A percentile compares a stretch with the other conserved stretches of the same genome.
Conservation (phyloP, 2,113 vertebrate species). For the Pyxicephalus adspersus region DNA sequence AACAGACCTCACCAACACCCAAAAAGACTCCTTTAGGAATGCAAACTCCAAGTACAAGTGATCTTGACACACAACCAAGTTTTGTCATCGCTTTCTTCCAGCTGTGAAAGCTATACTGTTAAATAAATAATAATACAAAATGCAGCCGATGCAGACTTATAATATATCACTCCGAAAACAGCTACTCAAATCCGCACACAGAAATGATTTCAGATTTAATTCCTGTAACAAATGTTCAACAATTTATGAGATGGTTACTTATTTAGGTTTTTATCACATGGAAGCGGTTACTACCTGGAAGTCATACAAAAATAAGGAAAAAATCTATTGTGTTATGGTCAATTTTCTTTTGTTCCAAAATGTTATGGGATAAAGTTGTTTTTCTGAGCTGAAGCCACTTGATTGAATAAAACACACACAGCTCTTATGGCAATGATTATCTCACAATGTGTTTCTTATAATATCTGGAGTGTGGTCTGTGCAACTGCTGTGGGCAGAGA, state of each 20-base stretch:
- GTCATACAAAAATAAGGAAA: constrained; percentile 50
- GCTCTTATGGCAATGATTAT: constrained; percentile 47
- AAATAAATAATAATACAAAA: constrained; percentile 25
- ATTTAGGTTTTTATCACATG: constrained; percentile 57
- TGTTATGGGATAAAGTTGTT: constrained; percentile 47
- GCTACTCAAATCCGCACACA: constrained; percentile 17
- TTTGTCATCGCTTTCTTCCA: background rate
- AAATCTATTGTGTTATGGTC: constrained; percentile 39
- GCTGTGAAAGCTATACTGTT: background rate
- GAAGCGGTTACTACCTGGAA: constrained; percentile 60
- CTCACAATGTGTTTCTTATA: constrained; percentile 47
- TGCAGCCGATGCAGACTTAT: constrained; percentile 4
- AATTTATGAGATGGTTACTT: constrained; percentile 55
- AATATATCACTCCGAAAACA: constrained; percentile 43
- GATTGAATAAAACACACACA: constrained; percentile 47
- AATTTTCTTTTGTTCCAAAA: constrained; percentile 47
- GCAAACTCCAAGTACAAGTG: too few species aligned
- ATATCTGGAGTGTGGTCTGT: constrained; percentile 12
- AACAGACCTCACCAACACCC: too few species aligned
- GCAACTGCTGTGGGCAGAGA: constrained; percentile 8
- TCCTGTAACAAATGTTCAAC: constrained; percentile 47
- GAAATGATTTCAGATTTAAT: constrained; percentile 34
- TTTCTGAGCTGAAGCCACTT: constrained; percentile 22
- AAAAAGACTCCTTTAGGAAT: too few species aligned
- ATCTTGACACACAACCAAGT: too few species aligned